These are phyloP conservation scores for Holcopasites calliopsidis DNA, from an alignment of 1,140 invertebrate genomes.

Conservation along the genomic window DNA sequence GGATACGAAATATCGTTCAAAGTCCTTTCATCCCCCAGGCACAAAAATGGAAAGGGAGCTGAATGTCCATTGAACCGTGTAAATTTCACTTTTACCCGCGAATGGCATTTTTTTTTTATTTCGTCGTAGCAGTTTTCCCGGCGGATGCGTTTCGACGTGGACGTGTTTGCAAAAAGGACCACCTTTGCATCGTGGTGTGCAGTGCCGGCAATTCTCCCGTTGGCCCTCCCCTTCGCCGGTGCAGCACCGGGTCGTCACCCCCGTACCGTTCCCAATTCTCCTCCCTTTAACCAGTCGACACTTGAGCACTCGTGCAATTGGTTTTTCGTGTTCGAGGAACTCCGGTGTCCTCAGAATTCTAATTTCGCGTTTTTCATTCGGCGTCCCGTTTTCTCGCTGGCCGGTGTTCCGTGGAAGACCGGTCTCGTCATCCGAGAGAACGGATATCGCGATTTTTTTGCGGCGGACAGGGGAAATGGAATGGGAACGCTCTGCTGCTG, in stretches of 20 bases:
- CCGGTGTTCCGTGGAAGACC: not conserved
- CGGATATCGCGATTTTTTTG: slow-evolving; percentile 36
- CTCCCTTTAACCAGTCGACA: slow-evolving; percentile 4
- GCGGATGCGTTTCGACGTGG: slow-evolving; percentile 33
- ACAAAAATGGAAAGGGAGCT: not conserved
- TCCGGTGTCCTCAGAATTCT: slow-evolving; percentile 62
- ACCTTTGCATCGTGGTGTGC: slow-evolving; percentile 17
- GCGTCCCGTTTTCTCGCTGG: not conserved
- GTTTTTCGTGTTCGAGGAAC: slow-evolving; percentile 65
- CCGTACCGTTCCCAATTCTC: not conserved
- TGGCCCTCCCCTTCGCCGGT: slow-evolving; percentile 3
- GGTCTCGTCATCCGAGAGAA: slow-evolving; percentile 22
- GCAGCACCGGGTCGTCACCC: slow-evolving; percentile 37
- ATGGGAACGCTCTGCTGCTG: slow-evolving; percentile 26
- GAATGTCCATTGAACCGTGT: slow-evolving; percentile 13
- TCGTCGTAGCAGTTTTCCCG: slow-evolving; percentile 28
- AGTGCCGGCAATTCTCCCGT: not conserved
- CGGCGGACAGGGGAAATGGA: slow-evolving; percentile 13
- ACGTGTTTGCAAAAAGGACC: slow-evolving; percentile 51
- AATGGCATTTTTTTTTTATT: slow-evolving; percentile 43
- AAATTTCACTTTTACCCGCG: slow-evolving; percentile 51
- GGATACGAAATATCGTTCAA: no score
- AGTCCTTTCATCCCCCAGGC: no score
- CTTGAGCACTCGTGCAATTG: slow-evolving; percentile 62
- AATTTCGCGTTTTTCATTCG: slow-evolving; percentile 65